Evolutionary conservation across 1,140 invertebrate genomes (phyloP).

Genomic region (Panagrolaimus sp.): DNA sequence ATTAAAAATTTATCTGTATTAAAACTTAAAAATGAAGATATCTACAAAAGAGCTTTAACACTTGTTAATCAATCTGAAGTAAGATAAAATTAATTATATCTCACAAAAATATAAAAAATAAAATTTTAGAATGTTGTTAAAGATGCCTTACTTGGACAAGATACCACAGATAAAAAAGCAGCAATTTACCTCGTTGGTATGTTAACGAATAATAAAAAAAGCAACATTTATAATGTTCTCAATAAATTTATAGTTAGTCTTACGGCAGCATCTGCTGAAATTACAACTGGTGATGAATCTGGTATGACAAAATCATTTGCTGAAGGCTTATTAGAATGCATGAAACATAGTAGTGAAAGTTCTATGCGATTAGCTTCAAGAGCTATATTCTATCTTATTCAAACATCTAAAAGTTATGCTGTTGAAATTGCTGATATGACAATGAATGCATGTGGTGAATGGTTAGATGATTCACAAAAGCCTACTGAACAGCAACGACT

Average conservation of each 20-base stretch:
- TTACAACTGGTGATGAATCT: constrained; percentile 20
- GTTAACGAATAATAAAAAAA: too few relatives aligned
- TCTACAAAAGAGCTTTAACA: constrained; percentile 1
- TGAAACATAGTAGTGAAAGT: constrained; percentile 27
- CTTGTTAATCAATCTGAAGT: constrained; percentile 3
- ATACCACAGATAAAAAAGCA: constrained; percentile 37
- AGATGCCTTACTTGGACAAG: constrained; percentile 3
- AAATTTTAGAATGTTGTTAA: neutral
- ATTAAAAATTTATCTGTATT: neutral
- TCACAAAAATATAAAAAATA: neutral
- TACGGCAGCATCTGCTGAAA: neutral
- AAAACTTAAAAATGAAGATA: neutral
- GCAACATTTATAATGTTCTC: constrained; percentile 24
- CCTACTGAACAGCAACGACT: constrained; percentile 28
- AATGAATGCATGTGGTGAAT: constrained; percentile 40
- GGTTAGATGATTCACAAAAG: constrained; percentile 24
- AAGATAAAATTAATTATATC: neutral
- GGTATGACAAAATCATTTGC: constrained; percentile 21
- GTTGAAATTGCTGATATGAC: constrained; percentile 45
- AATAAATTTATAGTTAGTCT: constrained; percentile 34
- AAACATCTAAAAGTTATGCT: constrained; percentile 48
- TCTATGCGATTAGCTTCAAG: constrained; percentile 33
- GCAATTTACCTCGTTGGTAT: constrained; percentile 45
- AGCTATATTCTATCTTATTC: constrained; percentile 43
- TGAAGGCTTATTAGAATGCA: constrained; percentile 31